Evolutionary conservation across 1,140 invertebrate species (phyloP).

Genomic region (Parasteatoda tepidariorum): DNA sequence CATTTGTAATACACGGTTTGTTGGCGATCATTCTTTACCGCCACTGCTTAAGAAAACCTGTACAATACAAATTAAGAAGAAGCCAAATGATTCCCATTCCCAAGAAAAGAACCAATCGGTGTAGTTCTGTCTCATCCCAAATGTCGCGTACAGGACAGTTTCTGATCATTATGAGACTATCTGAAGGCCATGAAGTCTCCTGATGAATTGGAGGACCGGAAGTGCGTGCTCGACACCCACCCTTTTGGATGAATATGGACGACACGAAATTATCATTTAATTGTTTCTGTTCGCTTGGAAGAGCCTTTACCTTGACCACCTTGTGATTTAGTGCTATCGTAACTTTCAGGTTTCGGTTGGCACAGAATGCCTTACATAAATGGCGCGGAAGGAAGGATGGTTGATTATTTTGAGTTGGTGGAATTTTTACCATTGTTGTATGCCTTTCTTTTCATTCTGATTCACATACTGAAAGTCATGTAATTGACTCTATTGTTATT

Average conservation of each 20-base stretch:
- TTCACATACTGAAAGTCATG: too few species aligned
- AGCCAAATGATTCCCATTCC: background rate
- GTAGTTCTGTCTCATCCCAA: background rate
- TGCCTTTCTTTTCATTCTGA: background rate
- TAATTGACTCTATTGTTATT: too few species aligned
- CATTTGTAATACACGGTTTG: background rate
- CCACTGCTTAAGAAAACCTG: background rate
- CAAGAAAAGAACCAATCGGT: background rate
- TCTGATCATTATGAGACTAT: slow-evolving; percentile 29
- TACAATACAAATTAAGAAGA: background rate
- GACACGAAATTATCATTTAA: slow-evolving; percentile 59
- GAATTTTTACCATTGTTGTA: background rate
- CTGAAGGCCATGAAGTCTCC: slow-evolving; percentile 43
- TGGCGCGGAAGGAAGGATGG: background rate
- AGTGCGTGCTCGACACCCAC: slow-evolving; percentile 52
- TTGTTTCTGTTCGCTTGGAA: slow-evolving; percentile 42
- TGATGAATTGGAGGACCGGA: slow-evolving; percentile 58
- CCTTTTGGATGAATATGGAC: slow-evolving; percentile 55
- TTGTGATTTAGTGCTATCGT: slow-evolving; percentile 46
- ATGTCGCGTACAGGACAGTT: slow-evolving; percentile 34
- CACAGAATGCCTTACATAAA: background rate
- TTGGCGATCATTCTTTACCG: background rate
- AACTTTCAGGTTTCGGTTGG: background rate
- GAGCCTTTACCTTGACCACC: slow-evolving; percentile 48
- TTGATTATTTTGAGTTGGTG: background rate